A percentile compares a stretch with the other conserved stretches of the same genome.
phyloP scores from a whole-genome alignment of 2,888 invertebrate genomes.

The Diaprepes abbreviatus region DNA sequence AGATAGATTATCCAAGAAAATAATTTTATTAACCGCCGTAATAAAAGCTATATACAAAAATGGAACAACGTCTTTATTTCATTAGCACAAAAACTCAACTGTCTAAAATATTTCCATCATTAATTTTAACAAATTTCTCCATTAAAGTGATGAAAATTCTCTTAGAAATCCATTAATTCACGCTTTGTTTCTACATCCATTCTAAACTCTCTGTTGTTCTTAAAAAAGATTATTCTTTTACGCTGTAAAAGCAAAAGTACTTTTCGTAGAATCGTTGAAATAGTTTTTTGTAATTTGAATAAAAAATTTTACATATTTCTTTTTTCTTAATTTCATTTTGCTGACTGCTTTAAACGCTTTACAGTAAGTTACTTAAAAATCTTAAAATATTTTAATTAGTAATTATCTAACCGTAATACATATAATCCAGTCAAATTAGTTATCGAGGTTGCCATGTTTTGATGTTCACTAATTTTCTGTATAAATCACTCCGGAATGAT shows the following conservation, averaged over 20 bases:
- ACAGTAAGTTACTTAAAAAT: too few species aligned
- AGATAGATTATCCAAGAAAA: not conserved
- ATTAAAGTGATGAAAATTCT: not conserved
- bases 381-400: too few species aligned
- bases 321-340: not conserved
- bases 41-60: not conserved
- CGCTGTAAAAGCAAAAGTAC: not conserved
- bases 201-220: not conserved
- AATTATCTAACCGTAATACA: too few species aligned
- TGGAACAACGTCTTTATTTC: conserved; percentile 9
- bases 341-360: not conserved
- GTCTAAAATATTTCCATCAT: conserved; percentile 11
- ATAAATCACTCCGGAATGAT: too few species aligned
- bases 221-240: not conserved
- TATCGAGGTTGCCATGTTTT: too few species aligned
- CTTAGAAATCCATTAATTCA: conserved; percentile 17
- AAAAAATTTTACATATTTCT: not conserved
- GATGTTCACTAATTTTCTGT: too few species aligned
- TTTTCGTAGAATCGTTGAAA: not conserved
- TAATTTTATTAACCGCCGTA: not conserved
- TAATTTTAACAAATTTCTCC: conserved; percentile 18
- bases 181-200: conserved; percentile 5
- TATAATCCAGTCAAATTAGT: too few species aligned
- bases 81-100: conserved; percentile 5
- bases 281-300: not conserved